phyloP scores from a whole-genome alignment of 2,113 vertebrate genomes.

The Panthera tigris region DNA sequence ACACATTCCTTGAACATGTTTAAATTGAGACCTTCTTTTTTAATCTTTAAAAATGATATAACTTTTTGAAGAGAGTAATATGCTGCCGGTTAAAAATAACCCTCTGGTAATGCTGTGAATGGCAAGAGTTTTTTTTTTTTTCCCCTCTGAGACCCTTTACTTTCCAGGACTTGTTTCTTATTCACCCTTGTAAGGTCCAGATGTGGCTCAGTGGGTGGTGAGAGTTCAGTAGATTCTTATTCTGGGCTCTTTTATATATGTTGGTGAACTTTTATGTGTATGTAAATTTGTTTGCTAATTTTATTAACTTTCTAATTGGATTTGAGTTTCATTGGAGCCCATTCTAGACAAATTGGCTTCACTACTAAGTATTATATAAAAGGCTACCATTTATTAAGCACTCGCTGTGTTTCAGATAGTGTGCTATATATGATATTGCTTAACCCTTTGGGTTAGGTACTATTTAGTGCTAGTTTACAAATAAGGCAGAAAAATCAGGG shows the following conservation, averaged over 20 bases:
- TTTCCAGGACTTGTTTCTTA: neutral
- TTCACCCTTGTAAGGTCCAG: neutral
- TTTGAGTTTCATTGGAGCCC: neutral
- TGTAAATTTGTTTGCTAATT: neutral
- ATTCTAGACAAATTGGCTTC: neutral
- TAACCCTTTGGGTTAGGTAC: neutral
- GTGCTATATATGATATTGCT: neutral
- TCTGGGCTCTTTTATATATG: neutral
- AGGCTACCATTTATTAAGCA: neutral
- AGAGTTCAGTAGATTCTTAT: neutral
- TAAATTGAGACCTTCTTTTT: constrained; percentile 8
- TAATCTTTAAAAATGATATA: constrained; percentile 45
- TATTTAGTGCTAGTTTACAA: neutral
- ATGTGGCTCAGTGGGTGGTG: neutral
- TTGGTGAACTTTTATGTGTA: neutral
- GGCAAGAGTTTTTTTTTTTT: neutral
- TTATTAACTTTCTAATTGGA: neutral
- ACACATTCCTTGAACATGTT: constrained; percentile 34
- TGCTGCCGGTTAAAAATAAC: neutral
- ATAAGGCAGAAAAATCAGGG: neutral
- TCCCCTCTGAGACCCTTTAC: neutral
- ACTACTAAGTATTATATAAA: neutral
- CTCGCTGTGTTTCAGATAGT: neutral
- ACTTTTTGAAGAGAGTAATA: constrained; percentile 42
- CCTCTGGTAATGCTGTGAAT: neutral